phyloP scores from a whole-genome alignment of 1,140 invertebrate genomes.

The Diachasmimorpha longicaudata region DNA sequence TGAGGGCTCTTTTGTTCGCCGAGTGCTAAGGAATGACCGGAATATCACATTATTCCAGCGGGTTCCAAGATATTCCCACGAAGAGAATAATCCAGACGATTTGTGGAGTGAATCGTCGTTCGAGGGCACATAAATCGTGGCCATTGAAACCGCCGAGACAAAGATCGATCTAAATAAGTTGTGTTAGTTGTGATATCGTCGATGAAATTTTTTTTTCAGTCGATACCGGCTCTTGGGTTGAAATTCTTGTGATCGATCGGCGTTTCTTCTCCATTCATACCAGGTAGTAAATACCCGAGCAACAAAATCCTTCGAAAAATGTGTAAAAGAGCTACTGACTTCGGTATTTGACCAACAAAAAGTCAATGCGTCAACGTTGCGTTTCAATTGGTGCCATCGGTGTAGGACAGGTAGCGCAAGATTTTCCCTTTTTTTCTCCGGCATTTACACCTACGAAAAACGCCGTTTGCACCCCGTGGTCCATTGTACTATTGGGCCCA shows the following conservation, averaged over 20 bases:
- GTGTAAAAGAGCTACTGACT: conserved; percentile 11
- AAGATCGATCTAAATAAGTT: neutral
- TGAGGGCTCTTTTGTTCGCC: neutral
- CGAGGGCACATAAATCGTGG: neutral
- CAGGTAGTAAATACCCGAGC: neutral
- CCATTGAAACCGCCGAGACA: neutral
- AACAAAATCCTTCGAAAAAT: conserved; percentile 1
- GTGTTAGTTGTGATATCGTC: neutral
- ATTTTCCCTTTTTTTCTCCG: conserved; percentile 24
- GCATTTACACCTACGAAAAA: conserved; percentile 40
- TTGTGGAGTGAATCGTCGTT: neutral
- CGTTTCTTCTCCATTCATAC: neutral
- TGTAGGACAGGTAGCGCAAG: conserved; percentile 34
- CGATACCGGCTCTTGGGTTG: too few relatives aligned
- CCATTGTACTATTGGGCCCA: conserved; percentile 28
- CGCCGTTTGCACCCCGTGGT: conserved; percentile 10
- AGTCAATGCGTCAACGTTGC: conserved; percentile 38
- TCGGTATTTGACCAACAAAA: neutral
- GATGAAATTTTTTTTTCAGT: too few relatives aligned
- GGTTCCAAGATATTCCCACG: neutral
- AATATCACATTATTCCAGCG: neutral
- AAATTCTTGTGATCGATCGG: neutral
- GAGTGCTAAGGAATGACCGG: neutral
- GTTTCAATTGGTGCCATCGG: conserved; percentile 30
- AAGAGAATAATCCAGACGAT: neutral